These are phyloP conservation scores for Rhagophthalmus giganteus DNA, from an alignment of 2,888 invertebrate species.

Conservation along the genomic window DNA sequence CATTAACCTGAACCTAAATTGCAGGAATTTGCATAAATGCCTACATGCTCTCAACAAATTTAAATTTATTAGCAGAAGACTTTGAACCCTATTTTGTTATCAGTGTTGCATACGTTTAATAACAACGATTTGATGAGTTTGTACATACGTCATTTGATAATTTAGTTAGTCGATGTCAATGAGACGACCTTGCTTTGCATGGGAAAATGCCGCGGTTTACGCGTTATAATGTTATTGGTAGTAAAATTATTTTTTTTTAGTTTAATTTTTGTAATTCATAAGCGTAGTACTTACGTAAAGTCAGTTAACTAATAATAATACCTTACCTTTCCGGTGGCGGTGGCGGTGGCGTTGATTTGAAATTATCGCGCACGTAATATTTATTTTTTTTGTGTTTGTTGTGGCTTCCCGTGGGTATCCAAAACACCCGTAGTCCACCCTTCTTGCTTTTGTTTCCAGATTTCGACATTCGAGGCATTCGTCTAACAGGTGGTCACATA, in stretches of 20 bases:
- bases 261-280: not conserved
- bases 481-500: conserved; percentile 7
- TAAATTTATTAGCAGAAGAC: not conserved
- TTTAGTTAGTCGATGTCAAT: conserved; percentile 6
- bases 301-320: conserved; percentile 1
- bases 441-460: conserved; percentile 29
- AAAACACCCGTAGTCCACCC: conserved; percentile 25
- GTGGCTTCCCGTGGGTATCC: conserved; percentile 29
- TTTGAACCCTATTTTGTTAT: not conserved
- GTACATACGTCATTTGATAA: conserved; percentile 1
- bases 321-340: conserved; percentile 18
- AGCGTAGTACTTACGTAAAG: not conserved
- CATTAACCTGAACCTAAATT: not conserved
- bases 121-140: conserved; percentile 1
- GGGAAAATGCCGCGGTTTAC: not conserved
- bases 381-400: conserved; percentile 29
- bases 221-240: not conserved
- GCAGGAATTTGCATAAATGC: not conserved
- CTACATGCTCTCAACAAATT: not conserved
- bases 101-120: conserved; percentile 4
- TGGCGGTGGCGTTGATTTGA: conserved; percentile 14
- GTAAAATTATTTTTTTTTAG: not conserved
- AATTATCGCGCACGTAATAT: conserved; percentile 23
- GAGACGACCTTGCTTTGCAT: conserved; percentile 7
- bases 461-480: conserved; percentile 14